phyloP scores from a whole-genome alignment of 30 jellyfish, hydroid and myxozoan genomes.

The Calvadosia cruxmelitensis region DNA sequence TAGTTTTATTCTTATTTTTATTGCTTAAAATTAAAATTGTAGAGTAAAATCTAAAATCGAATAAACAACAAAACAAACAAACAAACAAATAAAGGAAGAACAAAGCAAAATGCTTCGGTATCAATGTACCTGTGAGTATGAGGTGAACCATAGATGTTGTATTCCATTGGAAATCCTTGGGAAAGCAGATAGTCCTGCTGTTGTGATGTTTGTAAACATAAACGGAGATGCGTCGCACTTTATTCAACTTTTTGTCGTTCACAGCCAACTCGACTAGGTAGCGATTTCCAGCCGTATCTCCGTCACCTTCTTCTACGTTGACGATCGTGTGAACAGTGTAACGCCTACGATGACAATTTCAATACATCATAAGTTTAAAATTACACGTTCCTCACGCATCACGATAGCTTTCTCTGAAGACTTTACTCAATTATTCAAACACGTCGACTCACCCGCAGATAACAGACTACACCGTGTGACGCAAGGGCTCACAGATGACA shows the following conservation, averaged over 20 bases:
- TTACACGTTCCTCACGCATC: too few species aligned
- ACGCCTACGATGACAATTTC: too few species aligned
- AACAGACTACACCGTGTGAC: background rate
- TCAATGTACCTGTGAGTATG: constrained; percentile 46
- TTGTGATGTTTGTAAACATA: constrained; percentile 29
- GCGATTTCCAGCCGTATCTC: constrained; percentile 30
- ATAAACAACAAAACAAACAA: too few species aligned
- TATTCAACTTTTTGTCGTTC: constrained; percentile 8
- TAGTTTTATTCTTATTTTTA: too few species aligned
- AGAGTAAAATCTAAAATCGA: too few species aligned
- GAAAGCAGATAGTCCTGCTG: constrained; percentile 21
- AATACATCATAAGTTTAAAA: too few species aligned
- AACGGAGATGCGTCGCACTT: constrained; percentile 33
- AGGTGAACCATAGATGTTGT: constrained; percentile 55
- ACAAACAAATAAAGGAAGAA: too few species aligned
- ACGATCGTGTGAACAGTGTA: constrained; percentile 49
- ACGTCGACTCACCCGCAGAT: too few species aligned
- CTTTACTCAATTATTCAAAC: too few species aligned
- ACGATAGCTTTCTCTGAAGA: too few species aligned
- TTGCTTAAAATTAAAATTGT: too few species aligned
- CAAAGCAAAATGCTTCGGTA: too few species aligned
- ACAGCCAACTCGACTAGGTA: constrained; percentile 41
- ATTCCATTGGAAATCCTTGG: constrained; percentile 57
- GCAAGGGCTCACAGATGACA: background rate
- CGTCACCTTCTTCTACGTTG: constrained; percentile 48